Evolutionary conservation across 2,113 vertebrate species (phyloP), one percentile per base, ranked within the genome.

Genomic region (Ursus arctos): DNA sequence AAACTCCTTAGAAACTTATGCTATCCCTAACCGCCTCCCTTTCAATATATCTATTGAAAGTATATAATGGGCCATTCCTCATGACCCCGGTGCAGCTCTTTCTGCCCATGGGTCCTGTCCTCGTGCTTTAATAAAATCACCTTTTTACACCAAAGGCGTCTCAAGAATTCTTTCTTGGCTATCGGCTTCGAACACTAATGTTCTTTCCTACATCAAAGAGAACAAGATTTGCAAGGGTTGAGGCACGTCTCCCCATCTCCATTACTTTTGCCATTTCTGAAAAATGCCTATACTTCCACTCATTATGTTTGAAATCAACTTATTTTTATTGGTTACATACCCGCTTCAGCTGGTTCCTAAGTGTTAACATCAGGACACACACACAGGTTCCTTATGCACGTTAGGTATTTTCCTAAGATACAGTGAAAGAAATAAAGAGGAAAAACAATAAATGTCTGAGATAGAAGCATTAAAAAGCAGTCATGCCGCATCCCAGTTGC

Each of bases 401-500:
- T 72, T 80, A 67, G 15, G 22, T 82, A n/a, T 40, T 81, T 88
- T 83, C 53, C 24, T n/a, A 71, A 89, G 31, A 18, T 49, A 47
- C 2, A 15, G 18, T 28, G 77, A 88, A 61, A 76, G 22, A 74
- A 81, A 69, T 43, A 57, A 67, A 22, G 26, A 13, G 22, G 26
- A 61, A 92, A 86, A 55, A 24, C 6, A n/a, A 14, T 40, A n/a
- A 36, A 53, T 67, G 36, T 65, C 57, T 81, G 82, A 84, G 7
- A 33, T 33, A n/a, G 49, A 82, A 69, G 7, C 31, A 6, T 55
- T 76, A 18, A 76, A 65, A 92, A 65, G 33, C 24, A 59, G n/a
- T 80, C 40, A 65, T 0, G 3, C 4, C 8, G 6, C 63, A 16
- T 47, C 19, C 19, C 33, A 49, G 18, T 59, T 14, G 0, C 33